Base-by-base conservation (phyloP, 2,888 invertebrate species). In the Tribolium freemani region DNA sequence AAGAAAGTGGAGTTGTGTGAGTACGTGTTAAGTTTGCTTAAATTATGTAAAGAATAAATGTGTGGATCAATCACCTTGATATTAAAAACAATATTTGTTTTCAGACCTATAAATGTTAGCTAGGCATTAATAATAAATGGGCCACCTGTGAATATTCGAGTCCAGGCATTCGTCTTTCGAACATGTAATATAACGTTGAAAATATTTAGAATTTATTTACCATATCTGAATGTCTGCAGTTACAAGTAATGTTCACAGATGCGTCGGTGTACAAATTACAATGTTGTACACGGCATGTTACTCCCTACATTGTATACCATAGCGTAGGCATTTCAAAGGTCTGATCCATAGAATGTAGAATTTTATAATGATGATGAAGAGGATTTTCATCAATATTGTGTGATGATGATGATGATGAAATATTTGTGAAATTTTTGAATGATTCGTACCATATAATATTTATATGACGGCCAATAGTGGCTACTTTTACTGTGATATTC, bases 271-370 rank as follows among this genome's bases (percentile, higher is more conserved):
- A 70, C 72, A 72, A 66, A 76, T 68, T 58, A 79, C 70, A 75
- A 46, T 64, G 69, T 76, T 71, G 73, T 74, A 71, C 70, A 69
- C 69, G 63, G 68, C 64, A 73, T 78, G 75, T 78, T 74, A 77
- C 76, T 81, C 63, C 80, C 81, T 81, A 58, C 79, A 81, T 78
- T 81, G 80, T 83, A 81, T 82, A 82, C 78, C 78, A 73, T 82
- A 82, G 81, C 78, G 79, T 83, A 82, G 82, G 81, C 75, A 81
- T 78, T 79, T 79, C 77, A 76, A 81, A 76, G 86, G 86, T 86
- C 86, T 86, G 86, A 86, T 86, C 86, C 86, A 86, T 85, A 83
- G 86, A 86, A 86, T 86, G 83, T 84, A 84, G 83, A 83, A 82
- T 80, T 82, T 82, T 81, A 74, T 80, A 80, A 75, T 76, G 79